phyloP scores from a whole-genome alignment of 2,888 invertebrate species.

The Mallateleia sp. region DNA sequence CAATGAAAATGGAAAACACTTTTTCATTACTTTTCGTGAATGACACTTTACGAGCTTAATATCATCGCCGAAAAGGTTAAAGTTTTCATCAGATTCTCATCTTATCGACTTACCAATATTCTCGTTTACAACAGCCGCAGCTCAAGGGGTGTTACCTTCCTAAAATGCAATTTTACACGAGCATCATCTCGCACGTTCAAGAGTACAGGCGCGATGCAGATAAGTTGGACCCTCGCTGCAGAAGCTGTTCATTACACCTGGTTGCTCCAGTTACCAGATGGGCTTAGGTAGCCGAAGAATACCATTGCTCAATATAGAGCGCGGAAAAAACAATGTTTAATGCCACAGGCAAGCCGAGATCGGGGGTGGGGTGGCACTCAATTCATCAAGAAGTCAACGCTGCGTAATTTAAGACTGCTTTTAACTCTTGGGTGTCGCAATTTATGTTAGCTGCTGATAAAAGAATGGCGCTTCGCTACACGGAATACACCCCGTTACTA shows the following conservation, averaged over 20 bases:
- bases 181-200: conserved; percentile 75
- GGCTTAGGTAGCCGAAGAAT: conserved; percentile 62
- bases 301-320: conserved; percentile 80
- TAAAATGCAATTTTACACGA: conserved; percentile 77
- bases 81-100: conserved; percentile 63
- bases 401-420: conserved; percentile 90
- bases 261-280: conserved; percentile 84
- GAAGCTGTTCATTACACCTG: conserved; percentile 82
- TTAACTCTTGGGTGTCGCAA: conserved; percentile 90
- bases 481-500: conserved; percentile 81
- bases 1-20: no score
- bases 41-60: conserved; percentile 58
- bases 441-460: conserved; percentile 90
- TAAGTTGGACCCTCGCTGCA: conserved; percentile 72
- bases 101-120: conserved; percentile 73
- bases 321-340: conserved; percentile 88
- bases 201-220: conserved; percentile 63
- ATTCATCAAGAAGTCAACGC: conserved; percentile 90
- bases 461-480: conserved; percentile 88
- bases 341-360: conserved; percentile 77
- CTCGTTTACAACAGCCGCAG: conserved; percentile 70
- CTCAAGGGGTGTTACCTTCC: conserved; percentile 74
- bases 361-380: conserved; percentile 87
- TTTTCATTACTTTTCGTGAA: conserved; percentile 62
- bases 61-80: conserved; percentile 62